Percentiles rank a stretch among this genome's conserved stretches.
These are phyloP conservation scores for Spongilla lacustris DNA, from an alignment of 37 sponge, comb jelly and placozoan genomes.

Conservation along the genomic window DNA sequence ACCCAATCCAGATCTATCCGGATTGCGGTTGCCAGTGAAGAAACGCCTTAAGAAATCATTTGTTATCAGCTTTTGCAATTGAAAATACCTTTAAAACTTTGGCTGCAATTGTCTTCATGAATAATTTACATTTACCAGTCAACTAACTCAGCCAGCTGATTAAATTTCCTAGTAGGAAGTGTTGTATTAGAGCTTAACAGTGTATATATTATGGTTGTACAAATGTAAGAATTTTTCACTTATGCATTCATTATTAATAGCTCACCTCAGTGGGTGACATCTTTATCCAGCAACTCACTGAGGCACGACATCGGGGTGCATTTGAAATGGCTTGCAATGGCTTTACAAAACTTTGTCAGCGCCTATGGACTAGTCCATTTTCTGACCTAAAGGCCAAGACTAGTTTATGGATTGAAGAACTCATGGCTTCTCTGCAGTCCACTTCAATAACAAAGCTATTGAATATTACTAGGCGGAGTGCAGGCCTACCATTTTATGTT, in stretches of 20 bases:
- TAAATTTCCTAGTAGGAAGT: too few species aligned
- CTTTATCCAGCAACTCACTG: conserved; percentile 71
- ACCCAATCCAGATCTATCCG: too few species aligned
- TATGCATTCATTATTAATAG: conserved; percentile 19
- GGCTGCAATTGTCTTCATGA: too few species aligned
- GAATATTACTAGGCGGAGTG: conserved; percentile 82
- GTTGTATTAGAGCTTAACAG: too few species aligned
- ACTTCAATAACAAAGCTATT: conserved; percentile 52
- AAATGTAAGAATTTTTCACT: background rate
- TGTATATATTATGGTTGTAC: too few species aligned
- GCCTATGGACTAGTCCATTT: conserved; percentile 65
- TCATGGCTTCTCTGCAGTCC: conserved; percentile 56
- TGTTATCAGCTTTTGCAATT: too few species aligned
- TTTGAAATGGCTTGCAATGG: conserved; percentile 89
- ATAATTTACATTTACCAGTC: too few species aligned
- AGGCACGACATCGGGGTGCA: conserved; percentile 86
- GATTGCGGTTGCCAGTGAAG: too few species aligned
- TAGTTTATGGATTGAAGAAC: conserved; percentile 45
- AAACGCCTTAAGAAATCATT: too few species aligned
- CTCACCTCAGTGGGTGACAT: conserved; percentile 58
- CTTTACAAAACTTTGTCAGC: conserved; percentile 72
- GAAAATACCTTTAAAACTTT: too few species aligned
- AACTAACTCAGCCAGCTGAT: too few species aligned
- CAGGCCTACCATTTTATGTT: conserved; percentile 74
- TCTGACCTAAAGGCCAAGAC: conserved; percentile 22